Base-by-base conservation (phyloP, 2,888 invertebrate genomes). In the Phortica okadai region DNA sequence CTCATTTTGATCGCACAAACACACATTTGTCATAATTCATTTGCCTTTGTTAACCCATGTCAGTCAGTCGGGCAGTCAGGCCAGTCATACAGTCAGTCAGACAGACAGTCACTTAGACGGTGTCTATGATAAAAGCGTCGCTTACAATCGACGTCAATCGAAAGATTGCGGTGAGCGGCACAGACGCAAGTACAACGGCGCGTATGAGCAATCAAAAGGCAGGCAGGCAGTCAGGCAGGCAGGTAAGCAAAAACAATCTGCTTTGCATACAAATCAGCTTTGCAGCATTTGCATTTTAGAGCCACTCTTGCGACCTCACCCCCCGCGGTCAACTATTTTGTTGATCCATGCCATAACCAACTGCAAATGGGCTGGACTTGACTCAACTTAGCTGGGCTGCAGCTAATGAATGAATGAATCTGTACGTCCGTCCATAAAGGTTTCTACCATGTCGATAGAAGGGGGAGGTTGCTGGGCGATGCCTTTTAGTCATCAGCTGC, bases 241-340 rank as follows among this genome's bases (percentile, higher is more conserved):
- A 45, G 50, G 44, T 8, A 69, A 69, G 44, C 21, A 50, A 8
- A 10, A 45, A 45, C n/a, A 75, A 76, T 66, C 62, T 62, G 33
- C 73, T 73, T 79, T 77, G 76, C 78, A 81, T 79, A 79, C 77
- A 72, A 56, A 74, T 33, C 33, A 54, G 70, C 21, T 42, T 56
- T 33, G 54, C 62, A 25, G n/a, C 50, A 69, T 69, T 69, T 69
- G 50, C 42, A 69, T 69, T 50, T 69, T 11, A 41, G 21, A 21
- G 62, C 11, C 0, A 6, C 62, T 62, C 33, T 62, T 21, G 7
- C 62, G n/a, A 62, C 62, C 16, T 50, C 62, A 62, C 62, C 10
- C 10, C 25, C 16, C 7, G 21, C 33, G 16, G 62, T 21, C 16
- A 11, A 56, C 21, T 25, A 54, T 72, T 72, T 72, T 14, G 54